Evolutionary conservation across 1,140 invertebrate species (phyloP).

Genomic region (Aphelinus atriplicis): DNA sequence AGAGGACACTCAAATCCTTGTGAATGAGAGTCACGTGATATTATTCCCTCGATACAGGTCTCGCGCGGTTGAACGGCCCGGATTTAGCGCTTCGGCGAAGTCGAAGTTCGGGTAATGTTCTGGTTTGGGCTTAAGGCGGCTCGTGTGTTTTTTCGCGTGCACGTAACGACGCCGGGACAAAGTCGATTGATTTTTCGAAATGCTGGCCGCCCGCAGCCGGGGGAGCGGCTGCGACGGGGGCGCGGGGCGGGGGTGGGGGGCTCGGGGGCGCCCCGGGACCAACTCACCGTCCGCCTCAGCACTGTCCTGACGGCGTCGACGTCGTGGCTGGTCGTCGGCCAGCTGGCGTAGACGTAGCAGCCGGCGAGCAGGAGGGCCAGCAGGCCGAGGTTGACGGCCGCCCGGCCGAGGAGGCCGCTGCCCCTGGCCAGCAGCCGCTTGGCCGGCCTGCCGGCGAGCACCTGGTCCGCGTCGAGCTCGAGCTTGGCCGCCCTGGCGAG

Average conservation of each 20-base stretch:
- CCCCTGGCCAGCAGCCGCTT: conserved; percentile 54
- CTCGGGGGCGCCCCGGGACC: not conserved
- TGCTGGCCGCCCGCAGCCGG: too few relatives aligned
- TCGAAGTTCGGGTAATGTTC: too few relatives aligned
- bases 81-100: too few relatives aligned
- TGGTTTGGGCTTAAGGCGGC: too few relatives aligned
- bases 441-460: conserved; percentile 53
- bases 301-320: conserved; percentile 57
- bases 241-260: not conserved
- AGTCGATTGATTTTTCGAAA: too few relatives aligned
- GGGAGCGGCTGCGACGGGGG: not conserved
- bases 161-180: too few relatives aligned
- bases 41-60: too few relatives aligned
- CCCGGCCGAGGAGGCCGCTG: conserved; percentile 48
- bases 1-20: too few relatives aligned
- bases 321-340: conserved; percentile 53
- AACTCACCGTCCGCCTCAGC: conserved; percentile 55
- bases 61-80: too few relatives aligned
- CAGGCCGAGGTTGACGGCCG: conserved; percentile 51
- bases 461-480: conserved; percentile 52
- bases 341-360: conserved; percentile 50
- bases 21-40: too few relatives aligned
- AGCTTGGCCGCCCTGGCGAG: conserved; percentile 54
- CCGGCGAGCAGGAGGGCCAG: conserved; percentile 52
- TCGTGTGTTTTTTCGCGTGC: too few relatives aligned